phyloP scores from a whole-genome alignment of 2,797 vertebrate species.

The Coreius guichenoti region DNA sequence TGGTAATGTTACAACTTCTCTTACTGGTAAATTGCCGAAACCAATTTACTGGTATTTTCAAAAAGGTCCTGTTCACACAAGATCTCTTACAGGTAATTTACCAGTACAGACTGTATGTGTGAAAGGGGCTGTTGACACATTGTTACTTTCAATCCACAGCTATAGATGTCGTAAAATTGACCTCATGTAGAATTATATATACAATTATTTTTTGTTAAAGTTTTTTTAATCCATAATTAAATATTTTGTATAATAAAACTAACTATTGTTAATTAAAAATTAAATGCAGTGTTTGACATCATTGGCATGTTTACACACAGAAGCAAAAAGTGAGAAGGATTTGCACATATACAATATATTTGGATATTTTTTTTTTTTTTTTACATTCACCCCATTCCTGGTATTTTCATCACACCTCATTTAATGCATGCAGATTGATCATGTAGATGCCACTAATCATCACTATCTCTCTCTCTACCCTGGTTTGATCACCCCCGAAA shows the following conservation, averaged over 20 bases:
- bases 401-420: conserved; percentile 7
- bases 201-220: background rate
- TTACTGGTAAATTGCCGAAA: too few relatives aligned
- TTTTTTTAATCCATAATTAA: conserved; percentile 54
- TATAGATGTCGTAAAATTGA: conserved; percentile 8
- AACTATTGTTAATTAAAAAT: background rate
- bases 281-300: background rate
- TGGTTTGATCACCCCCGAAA: conserved; percentile 55
- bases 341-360: conserved; percentile 72
- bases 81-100: too few relatives aligned
- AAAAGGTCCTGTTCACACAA: too few relatives aligned
- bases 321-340: conserved; percentile 72
- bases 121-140: background rate
- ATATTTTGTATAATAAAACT: background rate
- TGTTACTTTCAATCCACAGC: conserved; percentile 19
- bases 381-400: conserved; percentile 70
- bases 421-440: conserved; percentile 33
- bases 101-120: too few relatives aligned
- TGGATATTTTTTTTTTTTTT: conserved; percentile 70
- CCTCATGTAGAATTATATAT: conserved; percentile 7
- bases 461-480: background rate
- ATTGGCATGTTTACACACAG: conserved; percentile 29
- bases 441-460: conserved; percentile 46
- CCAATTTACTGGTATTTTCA: too few relatives aligned
- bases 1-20: too few relatives aligned